Evolutionary conservation across 2,797 vertebrate genomes (phyloP).

Genomic region (Characodon lateralis): DNA sequence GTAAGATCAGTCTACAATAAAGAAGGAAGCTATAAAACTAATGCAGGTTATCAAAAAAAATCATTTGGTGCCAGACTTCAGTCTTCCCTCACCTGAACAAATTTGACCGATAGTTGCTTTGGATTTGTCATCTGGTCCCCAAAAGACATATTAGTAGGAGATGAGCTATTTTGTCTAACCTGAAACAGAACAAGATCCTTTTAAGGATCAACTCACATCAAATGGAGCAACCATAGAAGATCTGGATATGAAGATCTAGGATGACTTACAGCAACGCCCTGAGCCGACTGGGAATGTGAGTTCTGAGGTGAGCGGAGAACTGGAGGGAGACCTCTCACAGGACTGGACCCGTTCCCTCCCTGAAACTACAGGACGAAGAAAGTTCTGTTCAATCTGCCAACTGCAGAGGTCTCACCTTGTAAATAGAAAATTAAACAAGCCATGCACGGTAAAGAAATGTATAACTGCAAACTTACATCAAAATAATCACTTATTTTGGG

Average conservation of each 20-base stretch:
- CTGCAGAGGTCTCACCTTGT: constrained; percentile 16
- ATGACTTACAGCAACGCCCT: constrained; percentile 89
- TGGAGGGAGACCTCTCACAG: constrained; percentile 92
- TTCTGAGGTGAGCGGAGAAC: constrained; percentile 96
- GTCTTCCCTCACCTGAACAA: constrained; percentile 87
- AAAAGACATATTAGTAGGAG: constrained; percentile 94
- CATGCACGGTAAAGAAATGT: neutral
- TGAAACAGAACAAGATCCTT: constrained; percentile 68
- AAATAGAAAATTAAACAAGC: constrained; percentile 14
- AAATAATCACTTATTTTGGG: constrained; percentile 99
- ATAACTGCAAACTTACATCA: constrained; percentile 87
- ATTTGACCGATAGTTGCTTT: constrained; percentile 94
- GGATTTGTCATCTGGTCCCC: constrained; percentile 93
- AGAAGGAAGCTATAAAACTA: constrained; percentile 15
- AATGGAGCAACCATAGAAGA: constrained; percentile 10
- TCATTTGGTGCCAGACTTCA: neutral
- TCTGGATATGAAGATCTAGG: neutral
- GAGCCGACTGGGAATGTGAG: constrained; percentile 96
- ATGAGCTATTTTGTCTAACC: constrained; percentile 97
- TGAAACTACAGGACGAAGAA: constrained; percentile 84
- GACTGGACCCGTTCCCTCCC: constrained; percentile 97
- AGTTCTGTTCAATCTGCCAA: constrained; percentile 29
- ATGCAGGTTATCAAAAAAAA: neutral
- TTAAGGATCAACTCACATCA: constrained; percentile 4
- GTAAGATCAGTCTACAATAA: constrained; percentile 93